These are phyloP conservation scores for Drosophila ochracea DNA, from an alignment of 2,888 invertebrate genomes.

Conservation along the genomic window DNA sequence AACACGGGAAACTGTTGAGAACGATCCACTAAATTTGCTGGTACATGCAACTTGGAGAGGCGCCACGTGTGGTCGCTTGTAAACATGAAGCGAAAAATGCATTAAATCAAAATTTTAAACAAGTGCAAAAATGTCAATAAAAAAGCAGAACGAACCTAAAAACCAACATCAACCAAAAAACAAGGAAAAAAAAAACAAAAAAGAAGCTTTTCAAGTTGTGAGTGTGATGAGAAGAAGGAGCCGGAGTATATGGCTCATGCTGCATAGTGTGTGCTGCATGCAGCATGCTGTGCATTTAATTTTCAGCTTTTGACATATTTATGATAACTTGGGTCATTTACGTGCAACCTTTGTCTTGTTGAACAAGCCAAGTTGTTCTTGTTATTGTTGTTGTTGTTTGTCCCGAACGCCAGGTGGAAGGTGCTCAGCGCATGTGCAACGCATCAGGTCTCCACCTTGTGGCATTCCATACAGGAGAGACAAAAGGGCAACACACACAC, in stretches of 20 bases:
- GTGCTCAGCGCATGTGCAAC: constrained; percentile 59
- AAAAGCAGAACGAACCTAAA: constrained; percentile 44
- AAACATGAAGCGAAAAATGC: constrained; percentile 61
- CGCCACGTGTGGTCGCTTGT: constrained; percentile 77
- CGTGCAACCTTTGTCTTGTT: constrained; percentile 83
- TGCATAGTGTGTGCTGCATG: constrained; percentile 26
- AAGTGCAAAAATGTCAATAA: constrained; percentile 81
- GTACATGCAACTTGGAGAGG: constrained; percentile 47
- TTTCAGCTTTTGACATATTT: constrained; percentile 85
- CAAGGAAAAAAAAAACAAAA: neutral
- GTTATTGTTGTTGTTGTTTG: constrained; percentile 21
- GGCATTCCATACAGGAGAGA: constrained; percentile 38
- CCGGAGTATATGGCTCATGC: constrained; percentile 21
- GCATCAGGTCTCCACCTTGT: constrained; percentile 35
- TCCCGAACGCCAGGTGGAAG: constrained; percentile 81
- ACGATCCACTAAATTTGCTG: constrained; percentile 50
- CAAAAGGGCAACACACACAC: constrained; percentile 8
- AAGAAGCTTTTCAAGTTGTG: constrained; percentile 9
- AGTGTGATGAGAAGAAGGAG: constrained; percentile 26
- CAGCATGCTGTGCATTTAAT: constrained; percentile 83
- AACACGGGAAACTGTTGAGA: constrained; percentile 6
- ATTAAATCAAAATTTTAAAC: constrained; percentile 79
- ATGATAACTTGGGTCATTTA: constrained; percentile 85
- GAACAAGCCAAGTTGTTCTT: constrained; percentile 46
- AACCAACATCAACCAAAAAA: neutral